Evolutionary conservation across 2,113 vertebrate genomes (phyloP), one percentile per base, ranked within the genome.

Genomic region (Leptocoma aspasia): DNA sequence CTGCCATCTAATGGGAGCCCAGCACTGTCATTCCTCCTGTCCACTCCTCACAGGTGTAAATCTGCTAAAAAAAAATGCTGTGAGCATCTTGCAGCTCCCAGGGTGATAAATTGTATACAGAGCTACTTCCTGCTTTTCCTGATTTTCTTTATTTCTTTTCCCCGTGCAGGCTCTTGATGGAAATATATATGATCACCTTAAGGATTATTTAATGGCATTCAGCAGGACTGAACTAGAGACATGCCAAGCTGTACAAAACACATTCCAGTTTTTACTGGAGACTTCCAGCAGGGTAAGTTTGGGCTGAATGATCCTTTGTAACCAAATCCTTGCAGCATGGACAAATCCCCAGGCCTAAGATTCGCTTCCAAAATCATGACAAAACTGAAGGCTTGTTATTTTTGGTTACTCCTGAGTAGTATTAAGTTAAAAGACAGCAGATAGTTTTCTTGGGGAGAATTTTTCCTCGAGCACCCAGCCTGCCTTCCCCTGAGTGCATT

Each of bases 231-330:
- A 99, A 70, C 98, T 99, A 82, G 99, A 99, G 97, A 98, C 98
- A 14, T 99, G 99, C 86, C 99, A 99, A 96, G 98, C 99, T 86
- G 97, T 99, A 85, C 99, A 99, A 94, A 99, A 98, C 97, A 99
- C 99, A 26, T 99, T 99, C 98, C 99, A 99, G 95, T 99, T 99
- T 96, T 97, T 99, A 88, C 98, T 99, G 98, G 99, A 99, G 97
- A 99, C 98, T 96, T 99, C 99, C 93, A 99, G 98, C 96, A 98
- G 99, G 98, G 99, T 99, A 96, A 99, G 98, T 83, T 82, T 80
- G 57, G 57, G 45, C 80, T 60, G 41, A 77, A 53, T 75, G 77
- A 83, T 90, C 37, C 73, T 92, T 95, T 91, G 71, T 50, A 90
- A 81, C 54, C 10, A 17, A 86, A 61, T 26, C n/a, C 24, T 45